Evolutionary conservation across 1,140 invertebrate species (phyloP).

Genomic region (Leptopilina boulardi): DNA sequence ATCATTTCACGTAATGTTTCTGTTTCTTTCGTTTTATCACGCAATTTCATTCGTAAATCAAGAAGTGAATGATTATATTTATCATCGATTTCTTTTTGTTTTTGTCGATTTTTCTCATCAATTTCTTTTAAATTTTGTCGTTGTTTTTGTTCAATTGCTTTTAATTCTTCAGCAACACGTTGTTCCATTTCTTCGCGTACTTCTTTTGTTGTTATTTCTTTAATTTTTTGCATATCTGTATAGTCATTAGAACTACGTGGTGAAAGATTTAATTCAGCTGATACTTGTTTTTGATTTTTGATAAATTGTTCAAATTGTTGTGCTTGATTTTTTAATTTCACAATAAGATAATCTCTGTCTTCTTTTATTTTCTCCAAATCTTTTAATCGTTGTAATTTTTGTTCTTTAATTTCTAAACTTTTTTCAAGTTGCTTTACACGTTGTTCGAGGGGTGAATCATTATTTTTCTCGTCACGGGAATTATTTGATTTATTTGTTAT

Average conservation of each 20-base stretch:
- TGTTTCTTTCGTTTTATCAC: conserved; percentile 63
- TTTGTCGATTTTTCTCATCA: conserved; percentile 65
- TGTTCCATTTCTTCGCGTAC: conserved; percentile 69
- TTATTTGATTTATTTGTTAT: conserved; percentile 51
- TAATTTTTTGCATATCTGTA: conserved; percentile 67
- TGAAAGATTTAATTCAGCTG: conserved; percentile 66
- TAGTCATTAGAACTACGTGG: conserved; percentile 58
- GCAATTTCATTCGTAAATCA: conserved; percentile 59
- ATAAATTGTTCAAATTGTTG: conserved; percentile 69
- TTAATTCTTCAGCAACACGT: conserved; percentile 62
- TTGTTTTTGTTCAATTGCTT: conserved; percentile 65
- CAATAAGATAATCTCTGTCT: conserved; percentile 65
- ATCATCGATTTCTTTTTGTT: conserved; percentile 65
- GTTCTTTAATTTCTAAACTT: conserved; percentile 61
- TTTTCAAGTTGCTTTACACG: conserved; percentile 64
- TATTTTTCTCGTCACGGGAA: conserved; percentile 52
- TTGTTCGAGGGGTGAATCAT: conserved; percentile 55
- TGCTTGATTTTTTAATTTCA: conserved; percentile 68
- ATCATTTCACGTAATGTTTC: conserved; percentile 58
- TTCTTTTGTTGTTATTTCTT: conserved; percentile 62
- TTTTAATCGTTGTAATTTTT: conserved; percentile 61
- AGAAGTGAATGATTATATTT: conserved; percentile 61
- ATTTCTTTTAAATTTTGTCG: conserved; percentile 62
- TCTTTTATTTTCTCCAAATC: conserved; percentile 66
- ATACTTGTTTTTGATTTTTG: conserved; percentile 66